phyloP scores from a whole-genome alignment of 1,140 invertebrate genomes.

The Hypsibius dujardini region DNA sequence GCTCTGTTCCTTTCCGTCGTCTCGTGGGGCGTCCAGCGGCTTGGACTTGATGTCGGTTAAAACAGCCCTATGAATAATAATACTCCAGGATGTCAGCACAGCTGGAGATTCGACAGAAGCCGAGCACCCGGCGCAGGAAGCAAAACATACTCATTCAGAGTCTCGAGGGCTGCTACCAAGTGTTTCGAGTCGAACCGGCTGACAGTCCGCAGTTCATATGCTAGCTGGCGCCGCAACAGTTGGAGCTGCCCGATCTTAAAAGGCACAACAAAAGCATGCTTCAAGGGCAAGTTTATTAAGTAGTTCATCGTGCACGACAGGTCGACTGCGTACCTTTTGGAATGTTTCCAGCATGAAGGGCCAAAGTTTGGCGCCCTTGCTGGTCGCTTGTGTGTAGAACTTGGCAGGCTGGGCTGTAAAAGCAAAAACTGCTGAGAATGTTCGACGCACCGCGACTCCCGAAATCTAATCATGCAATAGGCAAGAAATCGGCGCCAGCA shows the following conservation, averaged over 20 bases:
- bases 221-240: slow-evolving; percentile 61
- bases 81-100: slow-evolving; percentile 9
- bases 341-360: slow-evolving; percentile 50
- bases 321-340: slow-evolving; percentile 42
- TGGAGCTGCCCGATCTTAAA: slow-evolving; percentile 64
- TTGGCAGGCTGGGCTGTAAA: slow-evolving; percentile 43
- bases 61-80: background rate
- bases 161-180: slow-evolving; percentile 56
- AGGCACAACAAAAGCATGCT: no score
- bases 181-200: slow-evolving; percentile 85
- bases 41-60: background rate
- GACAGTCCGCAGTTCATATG: slow-evolving; percentile 66
- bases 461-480: no score
- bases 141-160: slow-evolving; percentile 58
- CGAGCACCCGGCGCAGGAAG: slow-evolving; percentile 12
- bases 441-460: background rate
- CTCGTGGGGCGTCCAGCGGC: slow-evolving; percentile 28
- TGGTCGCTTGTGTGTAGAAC: slow-evolving; percentile 43
- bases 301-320: no score
- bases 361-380: slow-evolving; percentile 48
- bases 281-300: no score
- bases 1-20: slow-evolving; percentile 43
- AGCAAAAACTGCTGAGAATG: slow-evolving; percentile 2
- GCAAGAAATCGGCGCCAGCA: no score
- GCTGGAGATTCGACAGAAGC: background rate